These are phyloP conservation scores for Thysanoteuthis rhombus DNA, from an alignment of 2,888 invertebrate species.

Conservation along the genomic window DNA sequence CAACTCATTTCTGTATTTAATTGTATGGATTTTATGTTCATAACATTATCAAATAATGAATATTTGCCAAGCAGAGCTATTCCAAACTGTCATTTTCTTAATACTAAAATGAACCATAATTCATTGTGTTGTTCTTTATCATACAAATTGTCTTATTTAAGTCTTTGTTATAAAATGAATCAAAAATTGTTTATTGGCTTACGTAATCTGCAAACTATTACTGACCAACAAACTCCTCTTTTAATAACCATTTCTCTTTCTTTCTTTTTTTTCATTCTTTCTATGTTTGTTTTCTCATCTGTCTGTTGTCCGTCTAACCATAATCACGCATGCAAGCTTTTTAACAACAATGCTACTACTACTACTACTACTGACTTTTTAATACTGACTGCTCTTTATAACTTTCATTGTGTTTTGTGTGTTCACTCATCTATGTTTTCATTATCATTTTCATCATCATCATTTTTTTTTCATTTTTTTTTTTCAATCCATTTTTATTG, in stretches of 20 bases:
- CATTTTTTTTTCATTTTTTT: background rate
- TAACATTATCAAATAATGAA: no score
- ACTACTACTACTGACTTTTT: background rate
- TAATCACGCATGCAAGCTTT: background rate
- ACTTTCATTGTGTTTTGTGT: conserved; percentile 12
- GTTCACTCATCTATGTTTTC: background rate
- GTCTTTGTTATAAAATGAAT: background rate
- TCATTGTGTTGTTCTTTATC: background rate
- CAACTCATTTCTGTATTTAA: background rate
- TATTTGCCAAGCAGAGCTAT: conserved; percentile 19
- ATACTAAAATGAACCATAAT: background rate
- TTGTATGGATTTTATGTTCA: no score
- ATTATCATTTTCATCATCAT: background rate
- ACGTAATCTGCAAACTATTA: background rate
- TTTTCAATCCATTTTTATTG: background rate
- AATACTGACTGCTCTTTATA: background rate
- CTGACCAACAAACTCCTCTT: background rate
- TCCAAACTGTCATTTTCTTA: conserved; percentile 16
- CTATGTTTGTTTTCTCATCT: no score
- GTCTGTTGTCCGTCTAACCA: no score
- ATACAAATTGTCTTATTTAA: background rate
- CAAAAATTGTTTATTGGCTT: background rate
- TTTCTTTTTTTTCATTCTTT: background rate
- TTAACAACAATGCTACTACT: background rate
- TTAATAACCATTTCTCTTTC: background rate